Evolutionary conservation across 2,888 invertebrate species (phyloP).

Genomic region (Erebia epiphron): DNA sequence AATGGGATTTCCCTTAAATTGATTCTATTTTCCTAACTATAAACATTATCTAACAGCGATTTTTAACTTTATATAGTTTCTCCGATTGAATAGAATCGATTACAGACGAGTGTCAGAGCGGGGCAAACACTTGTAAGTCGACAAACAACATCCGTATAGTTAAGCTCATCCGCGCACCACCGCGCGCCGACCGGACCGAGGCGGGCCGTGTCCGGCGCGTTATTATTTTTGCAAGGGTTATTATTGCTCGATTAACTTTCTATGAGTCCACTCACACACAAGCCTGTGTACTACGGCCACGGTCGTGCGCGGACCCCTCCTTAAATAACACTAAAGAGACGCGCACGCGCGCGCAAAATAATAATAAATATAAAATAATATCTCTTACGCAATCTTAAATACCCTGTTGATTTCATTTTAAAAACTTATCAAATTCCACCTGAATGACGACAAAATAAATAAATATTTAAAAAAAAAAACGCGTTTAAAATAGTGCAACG

Average conservation of each 20-base stretch:
- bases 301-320: not conserved
- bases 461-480: conserved; percentile 42
- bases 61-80: not conserved
- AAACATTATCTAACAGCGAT: not conserved
- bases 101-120: conserved; percentile 24
- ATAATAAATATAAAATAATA: conserved; percentile 79
- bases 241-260: not conserved
- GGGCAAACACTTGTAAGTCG: conserved; percentile 22
- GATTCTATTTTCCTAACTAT: not conserved
- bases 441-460: conserved; percentile 56
- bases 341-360: conserved; percentile 54
- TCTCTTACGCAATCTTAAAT: conserved; percentile 81
- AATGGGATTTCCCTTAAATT: not conserved
- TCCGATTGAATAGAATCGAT: not conserved
- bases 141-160: conserved; percentile 54
- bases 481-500: conserved; percentile 46
- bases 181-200: not conserved
- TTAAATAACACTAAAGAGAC: conserved; percentile 60
- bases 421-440: conserved; percentile 51
- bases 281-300: not conserved
- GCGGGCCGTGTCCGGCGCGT: not conserved
- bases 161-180: not conserved
- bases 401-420: conserved; percentile 80
- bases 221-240: too few relatives aligned
- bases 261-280: not conserved